Evolutionary conservation across 2,113 vertebrate species (phyloP).

Genomic region (Ictalurus punctatus): DNA sequence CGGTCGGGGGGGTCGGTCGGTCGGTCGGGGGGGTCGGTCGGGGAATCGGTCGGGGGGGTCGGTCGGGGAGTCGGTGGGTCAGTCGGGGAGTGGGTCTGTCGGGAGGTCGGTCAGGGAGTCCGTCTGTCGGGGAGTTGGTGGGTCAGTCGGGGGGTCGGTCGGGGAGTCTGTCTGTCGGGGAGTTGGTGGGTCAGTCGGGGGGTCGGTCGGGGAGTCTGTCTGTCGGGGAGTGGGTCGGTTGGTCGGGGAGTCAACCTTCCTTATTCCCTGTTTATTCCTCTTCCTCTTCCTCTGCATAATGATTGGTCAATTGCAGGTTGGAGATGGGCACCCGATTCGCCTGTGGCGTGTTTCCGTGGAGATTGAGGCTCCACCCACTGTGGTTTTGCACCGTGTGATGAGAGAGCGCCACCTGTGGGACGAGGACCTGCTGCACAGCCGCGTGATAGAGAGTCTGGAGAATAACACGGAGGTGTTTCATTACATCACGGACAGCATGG

Average conservation of each 20-base stretch:
- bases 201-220: background rate
- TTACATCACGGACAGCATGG: conserved; percentile 84
- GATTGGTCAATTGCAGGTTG: conserved; percentile 65
- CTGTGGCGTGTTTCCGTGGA: conserved; percentile 81
- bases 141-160: no score
- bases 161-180: no score
- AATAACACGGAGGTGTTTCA: conserved; percentile 81
- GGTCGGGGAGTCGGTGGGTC: no score
- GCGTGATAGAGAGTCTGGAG: conserved; percentile 78
- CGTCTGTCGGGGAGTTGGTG: no score
- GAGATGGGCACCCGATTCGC: conserved; percentile 76
- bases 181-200: no score
- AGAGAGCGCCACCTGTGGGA: conserved; percentile 85
- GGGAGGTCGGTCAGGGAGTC: no score
- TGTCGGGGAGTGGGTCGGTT: background rate
- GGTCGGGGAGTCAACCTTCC: background rate
- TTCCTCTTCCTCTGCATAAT: background rate
- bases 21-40: no score
- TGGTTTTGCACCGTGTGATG: conserved; percentile 79
- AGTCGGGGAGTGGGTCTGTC: no score
- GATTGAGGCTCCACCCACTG: conserved; percentile 72
- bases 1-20: no score
- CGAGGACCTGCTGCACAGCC: conserved; percentile 80
- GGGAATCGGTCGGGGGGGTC: no score
- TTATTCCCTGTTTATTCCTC: background rate